Evolutionary conservation across 2,888 invertebrate genomes (phyloP), one percentile per base, ranked within the genome.

Genomic region (Melikaiella ostensackeni): DNA sequence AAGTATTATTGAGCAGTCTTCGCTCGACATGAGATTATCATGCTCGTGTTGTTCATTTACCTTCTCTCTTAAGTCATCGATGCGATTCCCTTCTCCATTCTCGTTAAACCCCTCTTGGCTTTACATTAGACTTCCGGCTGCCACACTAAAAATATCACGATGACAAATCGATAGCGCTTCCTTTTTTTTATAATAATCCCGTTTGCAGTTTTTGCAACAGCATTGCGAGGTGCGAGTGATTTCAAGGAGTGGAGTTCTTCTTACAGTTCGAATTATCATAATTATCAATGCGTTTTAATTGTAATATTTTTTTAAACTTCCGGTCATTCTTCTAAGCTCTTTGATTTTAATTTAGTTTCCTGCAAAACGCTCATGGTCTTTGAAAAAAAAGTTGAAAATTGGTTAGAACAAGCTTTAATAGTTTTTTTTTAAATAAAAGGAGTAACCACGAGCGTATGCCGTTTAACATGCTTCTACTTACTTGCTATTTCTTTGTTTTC

Each of bases 381-480:
- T 74, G 13, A n/a, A 21, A 5, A 21, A 64, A 63, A 5, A n/a
- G 4, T 75, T 64, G 16, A 30, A 62, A 50, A 74, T 42, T 42
- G 16, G 16, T 42, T 16, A 2, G 16, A 16, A 16, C 16, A 42
- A 16, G 6, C 5, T 42, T 16, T 16, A 42, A 42, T 42, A 16
- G 21, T 24, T 42, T 42, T 55, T 42, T 55, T 46, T 30, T 30
- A 50, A 21, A 21, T 75, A 4, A 30, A 73, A 16, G 38, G 64
- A 63, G 73, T 74, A 74, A 70, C 76, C 81, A 83, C 83, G 83
- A 81, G 82, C 82, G 80, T 84, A 82, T 42, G 50, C 82, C 83
- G 74, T 83, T 84, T 82, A 88, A 86, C 87, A 84, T 84, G 88
- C 89, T 90, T 90, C 83, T 89, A 89, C 88, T 90, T 81, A 90